Evolutionary conservation across 2,888 invertebrate species (phyloP).

Genomic region (Ectemnius lituratus): DNA sequence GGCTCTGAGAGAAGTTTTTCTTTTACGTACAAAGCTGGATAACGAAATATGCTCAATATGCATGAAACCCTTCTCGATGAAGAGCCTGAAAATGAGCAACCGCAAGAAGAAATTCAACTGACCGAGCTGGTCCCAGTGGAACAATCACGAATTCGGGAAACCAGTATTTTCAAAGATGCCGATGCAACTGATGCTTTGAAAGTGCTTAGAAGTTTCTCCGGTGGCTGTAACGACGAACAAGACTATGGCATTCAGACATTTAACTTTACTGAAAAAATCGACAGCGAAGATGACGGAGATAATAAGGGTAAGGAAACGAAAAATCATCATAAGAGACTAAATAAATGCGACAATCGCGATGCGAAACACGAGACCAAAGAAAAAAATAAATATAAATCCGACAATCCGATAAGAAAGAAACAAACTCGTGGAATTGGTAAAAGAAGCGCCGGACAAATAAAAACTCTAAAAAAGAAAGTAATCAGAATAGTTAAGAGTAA

Average conservation of each 20-base stretch:
- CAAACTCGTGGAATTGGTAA: constrained; percentile 1
- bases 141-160: constrained; percentile 68
- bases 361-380: background rate
- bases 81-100: constrained; percentile 59
- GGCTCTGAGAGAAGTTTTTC: background rate
- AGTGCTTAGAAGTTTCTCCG: constrained; percentile 69
- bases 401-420: constrained; percentile 5
- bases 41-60: constrained; percentile 51
- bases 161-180: constrained; percentile 54
- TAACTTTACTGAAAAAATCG: constrained; percentile 22
- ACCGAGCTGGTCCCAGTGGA: constrained; percentile 74
- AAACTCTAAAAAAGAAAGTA: constrained; percentile 17
- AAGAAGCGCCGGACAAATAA: constrained; percentile 4
- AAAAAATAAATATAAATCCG: background rate
- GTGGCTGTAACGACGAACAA: constrained; percentile 52
- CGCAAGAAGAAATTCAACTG: constrained; percentile 69
- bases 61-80: constrained; percentile 55
- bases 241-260: constrained; percentile 37
- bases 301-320: constrained; percentile 16
- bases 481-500: background rate
- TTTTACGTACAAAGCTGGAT: too few species aligned
- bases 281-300: constrained; percentile 6
- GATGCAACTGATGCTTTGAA: constrained; percentile 71
- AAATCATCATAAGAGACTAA: background rate
- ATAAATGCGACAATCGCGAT: background rate